Conservation (phyloP, 2,113 vertebrate species). For the Seriola rivoliana region DNA sequence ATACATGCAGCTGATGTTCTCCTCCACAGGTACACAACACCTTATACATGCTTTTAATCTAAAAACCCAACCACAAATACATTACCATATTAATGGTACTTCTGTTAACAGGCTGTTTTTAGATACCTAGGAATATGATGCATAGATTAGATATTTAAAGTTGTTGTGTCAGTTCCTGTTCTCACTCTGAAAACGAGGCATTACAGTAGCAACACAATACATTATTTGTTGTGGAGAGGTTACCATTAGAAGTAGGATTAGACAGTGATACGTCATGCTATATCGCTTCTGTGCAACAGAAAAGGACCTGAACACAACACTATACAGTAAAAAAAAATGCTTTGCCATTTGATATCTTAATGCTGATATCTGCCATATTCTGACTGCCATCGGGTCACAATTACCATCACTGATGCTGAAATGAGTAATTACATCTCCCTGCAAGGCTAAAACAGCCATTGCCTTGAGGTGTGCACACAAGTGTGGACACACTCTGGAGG, state of each 20-base stretch:
- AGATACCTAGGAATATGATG: neutral
- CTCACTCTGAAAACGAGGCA: neutral
- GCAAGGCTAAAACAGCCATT: neutral
- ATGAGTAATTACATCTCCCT: neutral
- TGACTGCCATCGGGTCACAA: neutral
- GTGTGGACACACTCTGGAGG: neutral
- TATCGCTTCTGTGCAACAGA: neutral
- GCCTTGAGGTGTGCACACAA: slow-evolving; percentile 1
- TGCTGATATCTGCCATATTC: neutral
- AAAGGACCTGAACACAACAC: neutral
- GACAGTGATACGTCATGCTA: neutral
- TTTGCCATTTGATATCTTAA: neutral
- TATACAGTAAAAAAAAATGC: neutral
- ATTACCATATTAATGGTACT: too few relatives aligned
- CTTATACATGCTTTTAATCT: neutral
- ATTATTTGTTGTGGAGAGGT: neutral
- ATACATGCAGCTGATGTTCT: too few relatives aligned
- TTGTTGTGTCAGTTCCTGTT: neutral
- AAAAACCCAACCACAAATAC: neutral
- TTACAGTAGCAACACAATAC: neutral
- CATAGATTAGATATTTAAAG: neutral
- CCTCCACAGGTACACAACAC: neutral
- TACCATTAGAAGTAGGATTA: neutral
- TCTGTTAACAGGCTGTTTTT: neutral
- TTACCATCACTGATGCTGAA: neutral